Base-by-base conservation (phyloP, 2,113 vertebrate species). In the Lanius collurio region DNA sequence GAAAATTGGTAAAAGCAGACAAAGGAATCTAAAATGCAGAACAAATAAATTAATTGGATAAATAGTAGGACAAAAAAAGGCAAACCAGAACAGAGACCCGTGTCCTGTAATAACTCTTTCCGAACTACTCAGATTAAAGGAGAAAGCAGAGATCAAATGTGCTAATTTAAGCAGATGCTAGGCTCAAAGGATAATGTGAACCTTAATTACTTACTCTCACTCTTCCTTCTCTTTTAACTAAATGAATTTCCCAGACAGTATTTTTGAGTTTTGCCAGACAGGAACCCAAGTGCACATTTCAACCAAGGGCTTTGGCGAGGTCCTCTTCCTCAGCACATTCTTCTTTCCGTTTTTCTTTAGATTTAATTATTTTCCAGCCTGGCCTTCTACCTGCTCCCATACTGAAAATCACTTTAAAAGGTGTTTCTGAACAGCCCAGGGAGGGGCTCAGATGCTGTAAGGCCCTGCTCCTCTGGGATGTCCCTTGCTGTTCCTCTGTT, bases 121-220 rank as follows among this genome's bases (percentile, higher is more conserved):
- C 87, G 76, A 87, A 93, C 84, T 93, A 24, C 42, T 79, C 16
- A 68, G 62, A 87, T 95, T 93, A 96, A 91, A 93, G 89, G 78
- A 65, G 84, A 95, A 95, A 87, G 78, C 39, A 65, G 59, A 96
- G 93, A 89, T 94, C 91, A 97, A 93, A 94, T 18, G 14, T 73
- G 31, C 31, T 94, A 64, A 94, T 94, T 95, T 85, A 89, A 94
- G 93, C 42, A 91, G 81, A 89, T 93, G n/a, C 77, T 57, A 83
- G 60, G 37, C 89, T 92, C 42, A 75, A 52, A 94, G 81, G 74
- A 84, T 89, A 91, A 89, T 70, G 44, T 65, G 78, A 69, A 76
- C 59, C n/a, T 83, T 94, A 87, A 97, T 94, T 91, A 93, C 90
- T 52, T 87, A 78, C 64, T 80, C 39, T 83, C 74, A 35, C 49